Conservation (phyloP, 2,888 invertebrate genomes). For the Chloromyia formosa region DNA sequence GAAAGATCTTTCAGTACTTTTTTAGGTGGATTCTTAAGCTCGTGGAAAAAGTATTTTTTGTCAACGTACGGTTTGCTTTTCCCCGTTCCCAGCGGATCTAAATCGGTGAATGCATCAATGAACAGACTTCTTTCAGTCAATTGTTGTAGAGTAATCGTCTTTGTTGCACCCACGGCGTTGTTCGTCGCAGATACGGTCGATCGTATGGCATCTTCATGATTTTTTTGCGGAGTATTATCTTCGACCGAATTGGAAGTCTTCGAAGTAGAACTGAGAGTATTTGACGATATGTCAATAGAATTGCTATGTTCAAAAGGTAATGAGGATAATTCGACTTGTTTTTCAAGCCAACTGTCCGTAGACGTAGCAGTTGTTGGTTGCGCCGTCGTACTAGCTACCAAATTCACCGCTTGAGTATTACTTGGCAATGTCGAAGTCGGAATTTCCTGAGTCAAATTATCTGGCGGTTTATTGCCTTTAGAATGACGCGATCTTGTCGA, state of each 20-base stretch:
- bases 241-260: constrained; percentile 25
- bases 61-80: constrained; percentile 92
- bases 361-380: constrained; percentile 29
- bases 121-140: constrained; percentile 57
- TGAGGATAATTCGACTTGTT: constrained; percentile 41
- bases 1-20: constrained; percentile 87
- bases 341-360: constrained; percentile 46
- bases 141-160: constrained; percentile 49
- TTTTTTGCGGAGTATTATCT: constrained; percentile 44
- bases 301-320: constrained; percentile 50
- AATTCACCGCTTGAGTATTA: constrained; percentile 47
- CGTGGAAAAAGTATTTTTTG: constrained; percentile 96
- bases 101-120: constrained; percentile 90
- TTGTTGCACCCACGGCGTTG: constrained; percentile 58
- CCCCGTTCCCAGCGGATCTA: constrained; percentile 92
- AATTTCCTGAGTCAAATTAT: constrained; percentile 48
- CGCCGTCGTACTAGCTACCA: constrained; percentile 24
- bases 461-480: constrained; percentile 57
- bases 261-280: constrained; percentile 13
- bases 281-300: constrained; percentile 14
- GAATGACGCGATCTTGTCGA: constrained; percentile 62
- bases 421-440: constrained; percentile 30
- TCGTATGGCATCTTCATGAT: constrained; percentile 66
- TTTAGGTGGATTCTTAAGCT: constrained; percentile 93
- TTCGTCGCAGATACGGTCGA: constrained; percentile 79